A percentile compares a stretch with the other conserved stretches of the same genome.
Evolutionary conservation across 2,888 invertebrate species (phyloP).

Genomic region (Beris morrisii): DNA sequence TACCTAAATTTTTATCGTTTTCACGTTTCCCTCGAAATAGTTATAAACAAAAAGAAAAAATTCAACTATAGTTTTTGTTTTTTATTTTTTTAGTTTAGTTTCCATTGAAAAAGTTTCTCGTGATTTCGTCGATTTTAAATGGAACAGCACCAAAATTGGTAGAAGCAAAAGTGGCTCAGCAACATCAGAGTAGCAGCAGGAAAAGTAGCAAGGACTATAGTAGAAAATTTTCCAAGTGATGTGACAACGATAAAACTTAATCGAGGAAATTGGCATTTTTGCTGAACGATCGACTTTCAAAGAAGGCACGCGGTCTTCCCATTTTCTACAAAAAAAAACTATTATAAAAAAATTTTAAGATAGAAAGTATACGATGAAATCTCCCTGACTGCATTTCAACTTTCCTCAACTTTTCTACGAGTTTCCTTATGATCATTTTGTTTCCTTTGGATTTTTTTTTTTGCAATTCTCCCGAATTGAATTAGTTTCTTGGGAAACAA

Average conservation of each 20-base stretch:
- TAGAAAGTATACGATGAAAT: slow-evolving; percentile 10
- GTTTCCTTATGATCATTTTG: slow-evolving; percentile 13
- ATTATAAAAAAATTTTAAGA: slow-evolving; percentile 17
- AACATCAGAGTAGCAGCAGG: slow-evolving; percentile 2
- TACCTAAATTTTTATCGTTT: no score
- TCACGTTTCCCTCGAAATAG: no score
- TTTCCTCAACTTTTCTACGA: slow-evolving; percentile 18
- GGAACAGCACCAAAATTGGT: slow-evolving; percentile 22
- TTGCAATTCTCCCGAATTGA: slow-evolving; percentile 31
- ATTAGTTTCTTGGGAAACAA: slow-evolving; percentile 36
- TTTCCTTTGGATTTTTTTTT: slow-evolving; percentile 11
- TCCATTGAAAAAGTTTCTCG: slow-evolving; percentile 22
- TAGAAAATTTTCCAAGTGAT: slow-evolving; percentile 36
- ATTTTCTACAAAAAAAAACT: slow-evolving; percentile 11
- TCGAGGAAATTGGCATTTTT: slow-evolving; percentile 38
- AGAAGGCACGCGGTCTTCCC: slow-evolving; percentile 29
- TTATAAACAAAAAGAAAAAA: slow-evolving; percentile 1
- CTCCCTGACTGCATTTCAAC: slow-evolving; percentile 16
- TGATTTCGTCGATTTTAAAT: slow-evolving; percentile 22
- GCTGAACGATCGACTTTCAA: slow-evolving; percentile 38
- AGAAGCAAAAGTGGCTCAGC: not conserved
- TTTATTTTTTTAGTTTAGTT: not conserved
- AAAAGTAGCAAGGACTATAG: slow-evolving; percentile 18
- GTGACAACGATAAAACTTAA: slow-evolving; percentile 38
- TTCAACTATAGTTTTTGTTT: slow-evolving; percentile 6